Evolutionary conservation across 2,888 invertebrate species (phyloP), one percentile per base, ranked within the genome.

Genomic region (Sphaeridia pumilis): DNA sequence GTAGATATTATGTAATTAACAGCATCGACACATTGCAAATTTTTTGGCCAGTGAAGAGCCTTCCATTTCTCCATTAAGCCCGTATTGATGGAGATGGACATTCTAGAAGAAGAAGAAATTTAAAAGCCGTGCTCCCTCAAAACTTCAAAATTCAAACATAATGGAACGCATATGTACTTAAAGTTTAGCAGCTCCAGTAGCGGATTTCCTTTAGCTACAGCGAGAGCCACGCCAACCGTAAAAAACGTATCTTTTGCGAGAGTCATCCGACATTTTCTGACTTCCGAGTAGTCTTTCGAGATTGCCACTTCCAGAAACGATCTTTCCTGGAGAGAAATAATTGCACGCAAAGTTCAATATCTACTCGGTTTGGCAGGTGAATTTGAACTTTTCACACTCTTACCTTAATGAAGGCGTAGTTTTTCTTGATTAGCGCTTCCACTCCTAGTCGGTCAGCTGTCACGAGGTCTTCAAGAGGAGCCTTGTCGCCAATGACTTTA

Each of bases 1-100:
- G 60, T 61, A 1, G 54, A 54, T 20, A 57, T 51, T n/a, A 65
- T 58, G 24, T 57, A 63, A 1, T 57, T 42, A 2, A 57, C 59
- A 3, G 63, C 65, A 42, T 65, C 60, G 2, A 31, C 51, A 53
- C 65, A 65, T 50, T 47, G 55, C 34, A 60, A 35, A 44, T 56
- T 53, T 10, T 51, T 36, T 7, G 61, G 61, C 65, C 65, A 65
- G 49, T 62, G 58, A 1, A 59, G 25, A 10, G 7, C 20, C 46
- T 65, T 63, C 60, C 61, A 65, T 50, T 62, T 62, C 14, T 58
- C 58, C 57, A 65, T 58, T 14, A 65, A 31, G 14, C 65, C 65
- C 5, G 60, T 60, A 2, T 58, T 38, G n/a, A 63, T 43, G 1
- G 52, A 10, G 20, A 47, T 43, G 1, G 54, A 47, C 31, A 62